Conservation (phyloP, 1,140 invertebrate genomes). For the Trinorchestia longiramus region DNA sequence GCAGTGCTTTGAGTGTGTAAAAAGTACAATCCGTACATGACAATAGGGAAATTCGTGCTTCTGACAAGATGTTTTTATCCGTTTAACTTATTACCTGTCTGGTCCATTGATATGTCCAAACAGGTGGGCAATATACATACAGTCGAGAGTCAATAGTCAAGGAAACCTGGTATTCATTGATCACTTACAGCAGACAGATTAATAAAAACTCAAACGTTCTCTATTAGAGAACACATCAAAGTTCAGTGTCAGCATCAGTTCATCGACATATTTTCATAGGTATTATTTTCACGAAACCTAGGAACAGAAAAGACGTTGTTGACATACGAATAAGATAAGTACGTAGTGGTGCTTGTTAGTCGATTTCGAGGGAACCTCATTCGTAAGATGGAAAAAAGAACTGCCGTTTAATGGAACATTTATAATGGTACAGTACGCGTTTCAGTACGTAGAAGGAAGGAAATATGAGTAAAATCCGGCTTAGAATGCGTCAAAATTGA, state of each 20-base stretch:
- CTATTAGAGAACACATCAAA: not conserved
- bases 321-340: no score
- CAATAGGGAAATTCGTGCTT: not conserved
- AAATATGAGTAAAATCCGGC: no score
- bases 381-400: no score
- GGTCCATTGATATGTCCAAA: not conserved
- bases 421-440: no score
- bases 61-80: not conserved
- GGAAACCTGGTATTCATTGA: not conserved
- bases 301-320: no score
- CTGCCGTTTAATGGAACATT: no score
- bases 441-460: no score
- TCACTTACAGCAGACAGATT: not conserved
- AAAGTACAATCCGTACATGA: not conserved
- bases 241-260: not conserved
- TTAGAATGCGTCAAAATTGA: no score
- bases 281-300: not conserved
- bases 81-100: not conserved
- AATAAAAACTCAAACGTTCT: not conserved
- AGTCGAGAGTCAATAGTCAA: not conserved
- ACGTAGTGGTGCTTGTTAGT: no score
- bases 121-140: not conserved
- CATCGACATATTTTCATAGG: not conserved
- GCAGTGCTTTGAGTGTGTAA: no score
- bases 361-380: no score